Conservation (phyloP, 2,797 vertebrate genomes). For the Mallotus villosus region DNA sequence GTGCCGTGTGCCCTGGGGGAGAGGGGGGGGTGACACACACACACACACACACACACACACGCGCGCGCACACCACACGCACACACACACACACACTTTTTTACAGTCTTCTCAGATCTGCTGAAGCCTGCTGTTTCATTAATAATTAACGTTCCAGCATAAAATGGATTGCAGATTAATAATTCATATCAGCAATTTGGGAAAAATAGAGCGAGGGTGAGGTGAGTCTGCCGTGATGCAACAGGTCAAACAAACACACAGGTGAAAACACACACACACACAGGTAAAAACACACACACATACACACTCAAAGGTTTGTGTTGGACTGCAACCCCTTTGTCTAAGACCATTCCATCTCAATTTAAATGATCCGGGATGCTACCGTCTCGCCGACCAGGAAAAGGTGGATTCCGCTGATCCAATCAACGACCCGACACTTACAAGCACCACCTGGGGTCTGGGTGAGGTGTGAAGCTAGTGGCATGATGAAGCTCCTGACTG, state of each 20-base stretch:
- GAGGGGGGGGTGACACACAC: neutral
- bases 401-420: neutral
- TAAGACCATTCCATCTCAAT: neutral
- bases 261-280: slow-evolving; percentile 13
- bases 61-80: slow-evolving; percentile 10
- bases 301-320: slow-evolving; percentile 7
- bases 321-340: neutral
- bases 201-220: slow-evolving; percentile 66
- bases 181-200: slow-evolving; percentile 70
- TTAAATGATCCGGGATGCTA: neutral
- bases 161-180: slow-evolving; percentile 74
- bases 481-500: too few relatives aligned
- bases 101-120: slow-evolving; percentile 63
- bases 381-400: neutral
- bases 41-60: slow-evolving; percentile 35
- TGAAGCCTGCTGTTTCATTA: slow-evolving; percentile 64
- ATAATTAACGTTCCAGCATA: slow-evolving; percentile 73
- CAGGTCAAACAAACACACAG: slow-evolving; percentile 45
- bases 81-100: slow-evolving; percentile 40
- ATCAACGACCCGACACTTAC: too few relatives aligned
- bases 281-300: too few relatives aligned
- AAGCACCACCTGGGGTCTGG: too few relatives aligned
- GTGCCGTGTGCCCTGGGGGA: slow-evolving; percentile 43
- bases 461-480: too few relatives aligned
- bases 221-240: slow-evolving; percentile 53